A percentile compares a stretch with the other conserved stretches of the same genome.
These are phyloP conservation scores for Marmota monax DNA, from an alignment of 2,113 vertebrate genomes.

Conservation along the genomic window DNA sequence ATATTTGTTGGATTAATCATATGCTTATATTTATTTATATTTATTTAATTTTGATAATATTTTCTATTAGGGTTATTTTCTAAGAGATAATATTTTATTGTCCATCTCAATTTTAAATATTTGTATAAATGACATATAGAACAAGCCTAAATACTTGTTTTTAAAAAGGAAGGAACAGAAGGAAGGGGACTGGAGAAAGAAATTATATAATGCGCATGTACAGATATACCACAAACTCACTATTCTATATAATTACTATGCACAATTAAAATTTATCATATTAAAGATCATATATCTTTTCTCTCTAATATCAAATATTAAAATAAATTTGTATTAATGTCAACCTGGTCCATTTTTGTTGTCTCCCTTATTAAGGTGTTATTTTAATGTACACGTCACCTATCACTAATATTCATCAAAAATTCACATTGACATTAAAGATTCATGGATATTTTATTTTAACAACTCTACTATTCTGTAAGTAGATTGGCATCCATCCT, in stretches of 20 bases:
- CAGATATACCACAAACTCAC: too few species aligned
- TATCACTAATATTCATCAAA: background rate
- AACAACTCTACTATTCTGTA: background rate
- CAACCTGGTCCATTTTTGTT: background rate
- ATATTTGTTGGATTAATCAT: background rate
- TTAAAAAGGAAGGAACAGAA: background rate
- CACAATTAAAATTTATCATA: too few species aligned
- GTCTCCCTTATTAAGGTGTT: background rate
- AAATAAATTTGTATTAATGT: background rate
- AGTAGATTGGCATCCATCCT: background rate
- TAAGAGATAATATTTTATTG: background rate
- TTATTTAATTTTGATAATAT: background rate
- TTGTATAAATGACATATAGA: background rate
- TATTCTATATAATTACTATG: too few species aligned
- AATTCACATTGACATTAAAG: background rate
- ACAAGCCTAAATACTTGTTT: background rate
- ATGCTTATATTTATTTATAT: background rate
- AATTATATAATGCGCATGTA: too few species aligned
- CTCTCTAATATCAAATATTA: background rate
- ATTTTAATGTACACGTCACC: background rate
- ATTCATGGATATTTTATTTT: background rate
- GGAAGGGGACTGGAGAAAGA: too few species aligned
- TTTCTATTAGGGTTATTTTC: background rate
- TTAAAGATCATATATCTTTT: background rate
- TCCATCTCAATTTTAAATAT: background rate